Evolutionary conservation across 2,113 vertebrate genomes (phyloP).

Genomic region (Gulo gulo): DNA sequence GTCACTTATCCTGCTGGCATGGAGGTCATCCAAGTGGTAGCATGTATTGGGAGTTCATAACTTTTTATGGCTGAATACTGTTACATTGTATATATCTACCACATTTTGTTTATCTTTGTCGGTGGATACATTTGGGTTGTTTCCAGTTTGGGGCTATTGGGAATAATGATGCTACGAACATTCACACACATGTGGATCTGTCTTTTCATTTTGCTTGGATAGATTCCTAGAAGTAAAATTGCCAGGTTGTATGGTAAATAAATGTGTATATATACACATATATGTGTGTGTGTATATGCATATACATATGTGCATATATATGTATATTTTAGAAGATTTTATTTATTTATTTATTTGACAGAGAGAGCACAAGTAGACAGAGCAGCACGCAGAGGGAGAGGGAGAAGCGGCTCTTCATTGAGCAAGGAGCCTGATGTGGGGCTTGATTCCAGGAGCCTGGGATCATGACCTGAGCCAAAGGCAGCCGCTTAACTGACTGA

Average conservation of each 20-base stretch:
- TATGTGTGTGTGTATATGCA: too few relatives aligned
- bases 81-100: neutral
- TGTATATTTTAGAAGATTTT: too few relatives aligned
- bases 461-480: too few relatives aligned
- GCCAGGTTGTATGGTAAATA: neutral
- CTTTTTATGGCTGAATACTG: neutral
- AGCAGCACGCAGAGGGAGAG: too few relatives aligned
- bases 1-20: neutral
- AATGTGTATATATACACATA: neutral
- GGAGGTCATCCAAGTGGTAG: neutral
- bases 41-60: neutral
- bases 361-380: too few relatives aligned
- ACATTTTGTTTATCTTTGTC: neutral
- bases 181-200: neutral
- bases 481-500: too few relatives aligned
- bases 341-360: too few relatives aligned
- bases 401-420: too few relatives aligned
- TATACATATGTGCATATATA: too few relatives aligned
- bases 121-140: neutral
- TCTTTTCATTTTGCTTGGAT: neutral
- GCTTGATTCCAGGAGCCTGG: too few relatives aligned
- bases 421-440: too few relatives aligned
- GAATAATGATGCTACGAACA: neutral
- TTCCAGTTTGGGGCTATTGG: neutral
- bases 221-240: neutral